These are phyloP conservation scores for Lutraria lutraria DNA, from an alignment of 2,888 invertebrate species.

Conservation along the genomic window DNA sequence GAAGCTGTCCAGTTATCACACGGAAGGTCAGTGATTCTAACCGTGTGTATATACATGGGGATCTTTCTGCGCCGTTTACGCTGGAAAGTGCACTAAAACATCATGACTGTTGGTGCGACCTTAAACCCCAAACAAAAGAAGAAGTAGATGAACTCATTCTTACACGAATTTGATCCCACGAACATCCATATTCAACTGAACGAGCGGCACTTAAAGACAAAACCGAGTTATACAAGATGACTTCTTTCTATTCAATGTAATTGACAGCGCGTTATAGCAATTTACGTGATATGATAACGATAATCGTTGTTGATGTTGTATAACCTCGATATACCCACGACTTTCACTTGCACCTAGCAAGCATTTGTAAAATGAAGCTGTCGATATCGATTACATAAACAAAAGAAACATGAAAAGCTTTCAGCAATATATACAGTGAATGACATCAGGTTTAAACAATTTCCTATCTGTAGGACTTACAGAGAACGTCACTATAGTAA, in stretches of 20 bases:
- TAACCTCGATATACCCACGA: not conserved
- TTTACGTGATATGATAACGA: not conserved
- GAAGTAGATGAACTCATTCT: no score
- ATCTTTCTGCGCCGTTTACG: no score
- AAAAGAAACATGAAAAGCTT: not conserved
- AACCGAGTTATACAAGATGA: not conserved
- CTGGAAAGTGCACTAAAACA: no score
- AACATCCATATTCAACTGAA: no score
- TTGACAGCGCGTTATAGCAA: not conserved
- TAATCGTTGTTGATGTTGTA: not conserved
- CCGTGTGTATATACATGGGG: no score
- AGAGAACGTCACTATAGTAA: not conserved
- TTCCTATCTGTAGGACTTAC: not conserved
- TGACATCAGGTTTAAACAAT: not conserved
- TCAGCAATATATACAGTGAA: not conserved
- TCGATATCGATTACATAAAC: not conserved
- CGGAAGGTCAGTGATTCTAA: no score
- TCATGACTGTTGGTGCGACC: no score
- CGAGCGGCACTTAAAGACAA: no score
- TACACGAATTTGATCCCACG: no score
- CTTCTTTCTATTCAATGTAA: not conserved
- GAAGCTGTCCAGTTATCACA: no score
- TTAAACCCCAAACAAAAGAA: no score
- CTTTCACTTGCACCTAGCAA: not conserved
- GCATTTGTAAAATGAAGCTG: not conserved